These are phyloP conservation scores for Clavelina lepadiformis DNA, from an alignment of 23 tunicate species.

Conservation along the genomic window DNA sequence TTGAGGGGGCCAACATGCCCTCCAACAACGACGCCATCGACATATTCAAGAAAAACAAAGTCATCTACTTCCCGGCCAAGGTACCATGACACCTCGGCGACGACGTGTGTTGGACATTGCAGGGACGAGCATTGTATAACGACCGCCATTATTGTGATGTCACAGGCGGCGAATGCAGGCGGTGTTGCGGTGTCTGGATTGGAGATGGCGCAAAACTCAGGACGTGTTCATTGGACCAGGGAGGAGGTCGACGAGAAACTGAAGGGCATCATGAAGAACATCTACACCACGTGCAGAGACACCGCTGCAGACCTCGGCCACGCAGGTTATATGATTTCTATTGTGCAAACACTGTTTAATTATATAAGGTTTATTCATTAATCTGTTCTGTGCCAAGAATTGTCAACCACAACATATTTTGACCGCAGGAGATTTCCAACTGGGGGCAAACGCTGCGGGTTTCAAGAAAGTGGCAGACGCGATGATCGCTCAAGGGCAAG, in stretches of 20 bases:
- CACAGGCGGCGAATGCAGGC: slow-evolving; percentile 99
- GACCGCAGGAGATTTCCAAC: slow-evolving; percentile 94
- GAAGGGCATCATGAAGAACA: slow-evolving; percentile 86
- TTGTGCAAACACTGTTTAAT: too few species aligned
- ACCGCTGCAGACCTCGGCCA: slow-evolving; percentile 92
- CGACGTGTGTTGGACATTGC: too few species aligned
- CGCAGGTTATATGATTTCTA: slow-evolving; percentile 34
- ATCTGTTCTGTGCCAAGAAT: too few species aligned
- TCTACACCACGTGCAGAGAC: slow-evolving; percentile 82
- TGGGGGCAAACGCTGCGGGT: slow-evolving; percentile 99
- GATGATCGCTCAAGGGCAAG: slow-evolving; percentile 98
- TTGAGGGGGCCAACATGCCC: slow-evolving; percentile 99
- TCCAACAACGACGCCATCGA: slow-evolving; percentile 96
- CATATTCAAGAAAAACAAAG: slow-evolving; percentile 65
- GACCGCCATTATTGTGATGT: not conserved
- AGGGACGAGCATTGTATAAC: too few species aligned
- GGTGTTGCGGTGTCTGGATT: slow-evolving; percentile 99
- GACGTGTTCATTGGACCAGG: slow-evolving; percentile 88
- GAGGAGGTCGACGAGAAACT: slow-evolving; percentile 93
- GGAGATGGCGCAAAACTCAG: slow-evolving; percentile 99
- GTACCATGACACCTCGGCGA: slow-evolving; percentile 19
- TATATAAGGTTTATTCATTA: too few species aligned
- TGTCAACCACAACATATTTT: too few species aligned
- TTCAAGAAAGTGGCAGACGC: slow-evolving; percentile 99
- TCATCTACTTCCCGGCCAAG: slow-evolving; percentile 95